Evolutionary conservation across 1,140 invertebrate genomes (phyloP).

Genomic region (Drosophila athabasca): DNA sequence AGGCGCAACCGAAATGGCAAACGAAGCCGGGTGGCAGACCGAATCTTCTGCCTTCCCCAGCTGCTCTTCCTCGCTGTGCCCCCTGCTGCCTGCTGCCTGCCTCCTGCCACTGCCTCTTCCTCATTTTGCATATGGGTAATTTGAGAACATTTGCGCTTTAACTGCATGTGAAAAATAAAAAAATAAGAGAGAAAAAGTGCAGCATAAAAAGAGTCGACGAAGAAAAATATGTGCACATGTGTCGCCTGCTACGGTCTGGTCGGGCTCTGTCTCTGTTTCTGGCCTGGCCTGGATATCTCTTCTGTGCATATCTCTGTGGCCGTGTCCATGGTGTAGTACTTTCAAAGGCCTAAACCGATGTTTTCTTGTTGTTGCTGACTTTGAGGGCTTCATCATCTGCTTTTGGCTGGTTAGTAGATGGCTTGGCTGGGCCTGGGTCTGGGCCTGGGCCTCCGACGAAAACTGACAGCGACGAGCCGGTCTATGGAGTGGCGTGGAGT

Average conservation of each 20-base stretch:
- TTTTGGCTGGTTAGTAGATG: slow-evolving; percentile 67
- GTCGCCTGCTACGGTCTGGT: slow-evolving; percentile 47
- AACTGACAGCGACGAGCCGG: slow-evolving; percentile 73
- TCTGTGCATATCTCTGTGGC: slow-evolving; percentile 32
- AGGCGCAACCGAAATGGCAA: slow-evolving; percentile 76
- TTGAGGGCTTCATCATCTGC: slow-evolving; percentile 82
- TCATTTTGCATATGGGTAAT: slow-evolving; percentile 74
- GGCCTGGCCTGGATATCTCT: slow-evolving; percentile 22
- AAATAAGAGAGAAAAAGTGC: slow-evolving; percentile 23
- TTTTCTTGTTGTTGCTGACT: slow-evolving; percentile 68
- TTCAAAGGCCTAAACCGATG: slow-evolving; percentile 82
- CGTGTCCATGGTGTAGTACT: slow-evolving; percentile 57
- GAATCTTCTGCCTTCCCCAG: slow-evolving; percentile 45
- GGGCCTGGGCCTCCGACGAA: slow-evolving; percentile 42
- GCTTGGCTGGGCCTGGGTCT: slow-evolving; percentile 35
- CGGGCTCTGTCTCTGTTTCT: slow-evolving; percentile 5
- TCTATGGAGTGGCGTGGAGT: slow-evolving; percentile 35
- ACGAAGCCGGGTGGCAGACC: slow-evolving; percentile 51
- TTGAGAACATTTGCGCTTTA: slow-evolving; percentile 81
- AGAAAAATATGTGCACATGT: slow-evolving; percentile 67
- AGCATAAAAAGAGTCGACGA: slow-evolving; percentile 37
- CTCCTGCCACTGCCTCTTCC: background rate
- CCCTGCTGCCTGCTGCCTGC: slow-evolving; percentile 3
- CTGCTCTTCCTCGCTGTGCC: slow-evolving; percentile 5
- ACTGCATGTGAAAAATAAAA: slow-evolving; percentile 65